Evolutionary conservation across 2,888 invertebrate species (phyloP), one percentile per base, ranked within the genome.

Genomic region (Calameuta idolon): DNA sequence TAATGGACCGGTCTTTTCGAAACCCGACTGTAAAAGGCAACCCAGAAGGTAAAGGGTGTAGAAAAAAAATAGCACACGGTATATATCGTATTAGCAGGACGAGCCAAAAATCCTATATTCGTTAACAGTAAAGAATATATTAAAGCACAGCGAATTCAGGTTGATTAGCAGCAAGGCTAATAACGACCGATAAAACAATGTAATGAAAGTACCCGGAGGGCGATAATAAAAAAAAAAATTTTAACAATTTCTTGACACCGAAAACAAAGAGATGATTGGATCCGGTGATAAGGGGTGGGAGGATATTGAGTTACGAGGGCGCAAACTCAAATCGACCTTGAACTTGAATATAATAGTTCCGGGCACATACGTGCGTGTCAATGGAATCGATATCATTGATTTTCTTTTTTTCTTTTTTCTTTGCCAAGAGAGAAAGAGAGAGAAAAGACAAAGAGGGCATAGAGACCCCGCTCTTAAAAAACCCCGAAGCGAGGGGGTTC

Each of bases 401-500:
- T 85, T 87, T 84, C 83, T 33, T 33, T 3, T 3, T 33, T 33
- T 33, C 3, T 33, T 85, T 81, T 81, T 76, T 23, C 69, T 40
- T 78, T 35, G 35, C 12, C 12, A 35, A 82, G 84, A 84, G 79
- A 73, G 40, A 71, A 37, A 75, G 68, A 40, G 68, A 40, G 75
- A 55, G 75, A 83, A 81, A 79, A 81, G 81, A 76, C 80, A 69
- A 77, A 77, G 80, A 80, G 84, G 83, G 81, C 79, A 31, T 31
- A 31, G 1, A 82, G 81, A 84, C 82, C 82, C 92, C 92, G 81
- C 40, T 84, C 69, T 81, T 83, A 83, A 80, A 81, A 83, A 86
- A 89, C 92, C 89, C 73, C 75, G 68, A 69, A 69, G 85, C 86
- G 87, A 86, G 89, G 90, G 92, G 55, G 55, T 23, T 9, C 23